Conservation (phyloP, 2,888 invertebrate species). For the Drosophila anomelani region DNA sequence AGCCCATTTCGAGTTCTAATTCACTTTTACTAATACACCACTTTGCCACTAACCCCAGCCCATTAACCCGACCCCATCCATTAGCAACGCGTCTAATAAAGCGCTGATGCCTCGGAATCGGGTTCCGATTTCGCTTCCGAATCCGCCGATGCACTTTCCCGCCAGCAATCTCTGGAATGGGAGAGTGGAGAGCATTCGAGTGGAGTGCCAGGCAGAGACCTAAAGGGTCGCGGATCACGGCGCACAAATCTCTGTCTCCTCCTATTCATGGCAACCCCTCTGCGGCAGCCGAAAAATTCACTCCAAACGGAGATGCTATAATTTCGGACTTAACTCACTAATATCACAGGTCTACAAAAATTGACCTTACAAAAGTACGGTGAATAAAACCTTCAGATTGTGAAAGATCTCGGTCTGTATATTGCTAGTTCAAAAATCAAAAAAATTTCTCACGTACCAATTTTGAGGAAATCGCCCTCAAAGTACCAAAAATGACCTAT, state of each 20-base stretch:
- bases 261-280: neutral
- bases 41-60: constrained; percentile 32
- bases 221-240: constrained; percentile 39
- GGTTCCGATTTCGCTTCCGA: constrained; percentile 18
- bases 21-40: constrained; percentile 34
- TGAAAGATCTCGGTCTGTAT: too few relatives aligned
- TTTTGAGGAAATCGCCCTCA: too few relatives aligned
- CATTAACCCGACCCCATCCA: constrained; percentile 49
- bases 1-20: constrained; percentile 26
- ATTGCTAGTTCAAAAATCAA: too few relatives aligned
- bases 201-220: constrained; percentile 26
- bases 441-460: too few relatives aligned
- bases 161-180: constrained; percentile 15
- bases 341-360: too few relatives aligned
- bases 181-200: neutral
- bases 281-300: constrained; percentile 24
- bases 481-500: too few relatives aligned
- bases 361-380: too few relatives aligned
- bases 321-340: neutral
- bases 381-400: too few relatives aligned
- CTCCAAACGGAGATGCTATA: constrained; percentile 23
- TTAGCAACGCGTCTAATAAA: constrained; percentile 47
- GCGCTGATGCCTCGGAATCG: constrained; percentile 24
- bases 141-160: constrained; percentile 24
- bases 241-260: constrained; percentile 27